Evolutionary conservation across 2,888 invertebrate species (phyloP).

Genomic region (Tipula unca): DNA sequence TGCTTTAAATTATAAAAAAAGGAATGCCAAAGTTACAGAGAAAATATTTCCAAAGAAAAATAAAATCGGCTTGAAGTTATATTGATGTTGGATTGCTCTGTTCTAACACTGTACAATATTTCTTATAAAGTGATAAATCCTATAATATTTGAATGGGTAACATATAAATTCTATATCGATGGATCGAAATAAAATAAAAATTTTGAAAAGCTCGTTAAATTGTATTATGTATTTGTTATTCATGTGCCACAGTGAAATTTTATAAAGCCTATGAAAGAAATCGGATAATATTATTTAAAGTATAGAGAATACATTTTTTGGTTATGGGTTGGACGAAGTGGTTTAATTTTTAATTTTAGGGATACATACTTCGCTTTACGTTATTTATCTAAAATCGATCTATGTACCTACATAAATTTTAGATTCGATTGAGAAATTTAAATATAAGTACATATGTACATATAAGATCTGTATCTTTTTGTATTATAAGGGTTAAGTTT

Average conservation of each 20-base stretch:
- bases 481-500: no score
- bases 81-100: no score
- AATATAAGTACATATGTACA: background rate
- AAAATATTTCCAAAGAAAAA: no score
- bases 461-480: no score
- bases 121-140: background rate
- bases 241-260: background rate
- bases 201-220: background rate
- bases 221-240: background rate
- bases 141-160: background rate
- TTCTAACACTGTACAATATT: background rate
- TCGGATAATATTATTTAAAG: background rate
- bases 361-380: background rate
- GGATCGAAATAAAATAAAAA: background rate
- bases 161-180: background rate
- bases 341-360: background rate
- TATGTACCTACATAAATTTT: background rate
- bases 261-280: background rate
- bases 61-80: no score
- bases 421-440: background rate
- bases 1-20: no score
- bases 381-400: background rate
- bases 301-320: background rate
- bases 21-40: no score
- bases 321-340: background rate